These are phyloP conservation scores for Acronicta psi DNA, from an alignment of 2,888 invertebrate species.

Conservation along the genomic window DNA sequence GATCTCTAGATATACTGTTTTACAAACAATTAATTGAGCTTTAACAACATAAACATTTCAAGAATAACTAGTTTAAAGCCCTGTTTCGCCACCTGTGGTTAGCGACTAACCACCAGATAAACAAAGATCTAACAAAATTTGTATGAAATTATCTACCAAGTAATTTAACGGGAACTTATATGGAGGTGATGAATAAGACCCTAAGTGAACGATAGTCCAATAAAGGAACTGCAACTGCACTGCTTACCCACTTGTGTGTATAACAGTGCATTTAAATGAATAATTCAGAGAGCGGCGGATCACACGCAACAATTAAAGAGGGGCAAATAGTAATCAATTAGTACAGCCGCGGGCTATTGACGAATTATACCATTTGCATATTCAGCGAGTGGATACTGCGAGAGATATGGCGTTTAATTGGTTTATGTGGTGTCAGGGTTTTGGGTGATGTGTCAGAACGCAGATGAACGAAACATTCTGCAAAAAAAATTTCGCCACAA, in stretches of 20 bases:
- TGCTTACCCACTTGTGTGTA: slow-evolving; percentile 20
- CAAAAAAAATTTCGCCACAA: too few species aligned
- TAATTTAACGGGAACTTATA: too few species aligned
- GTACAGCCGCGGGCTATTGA: slow-evolving; percentile 67
- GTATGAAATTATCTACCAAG: too few species aligned
- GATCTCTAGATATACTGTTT: too few species aligned
- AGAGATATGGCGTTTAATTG: slow-evolving; percentile 26
- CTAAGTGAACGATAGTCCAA: not conserved
- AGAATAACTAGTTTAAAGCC: too few species aligned
- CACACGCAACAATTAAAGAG: slow-evolving; percentile 76
- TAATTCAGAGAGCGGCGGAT: slow-evolving; percentile 64
- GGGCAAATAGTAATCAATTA: slow-evolving; percentile 83
- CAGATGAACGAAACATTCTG: too few species aligned
- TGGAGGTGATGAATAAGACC: too few species aligned
- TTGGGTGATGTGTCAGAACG: slow-evolving; percentile 16
- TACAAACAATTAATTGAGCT: too few species aligned
- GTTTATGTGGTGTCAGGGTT: slow-evolving; percentile 35
- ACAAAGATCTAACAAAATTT: too few species aligned
- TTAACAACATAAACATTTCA: too few species aligned
- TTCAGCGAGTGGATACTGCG: slow-evolving; percentile 12
- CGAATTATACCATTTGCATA: slow-evolving; percentile 66
- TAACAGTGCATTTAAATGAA: slow-evolving; percentile 55
- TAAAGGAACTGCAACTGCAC: not conserved
- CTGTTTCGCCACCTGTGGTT: too few species aligned
- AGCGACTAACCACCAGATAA: too few species aligned